Evolutionary conservation across 2,888 invertebrate genomes (phyloP).

Genomic region (Axea sp.): DNA sequence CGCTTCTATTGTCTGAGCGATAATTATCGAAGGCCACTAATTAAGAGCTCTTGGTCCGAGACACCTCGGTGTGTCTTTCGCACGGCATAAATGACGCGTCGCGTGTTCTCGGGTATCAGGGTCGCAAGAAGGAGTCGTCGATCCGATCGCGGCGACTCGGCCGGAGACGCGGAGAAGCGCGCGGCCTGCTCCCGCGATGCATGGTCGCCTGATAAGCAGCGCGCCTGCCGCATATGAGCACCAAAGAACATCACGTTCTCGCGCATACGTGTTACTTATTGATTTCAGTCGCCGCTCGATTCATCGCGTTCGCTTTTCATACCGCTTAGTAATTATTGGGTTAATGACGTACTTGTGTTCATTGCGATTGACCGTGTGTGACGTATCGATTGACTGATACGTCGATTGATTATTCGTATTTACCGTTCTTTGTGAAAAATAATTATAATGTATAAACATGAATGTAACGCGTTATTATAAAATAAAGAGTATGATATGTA

Average conservation of each 20-base stretch:
- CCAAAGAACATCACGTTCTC: constrained; percentile 66
- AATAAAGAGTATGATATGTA: no score
- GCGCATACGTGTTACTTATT: constrained; percentile 48
- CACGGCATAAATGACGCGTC: constrained; percentile 71
- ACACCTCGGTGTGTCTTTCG: constrained; percentile 61
- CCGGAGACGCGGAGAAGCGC: constrained; percentile 52
- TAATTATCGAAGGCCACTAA: constrained; percentile 73
- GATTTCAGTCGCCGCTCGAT: constrained; percentile 9
- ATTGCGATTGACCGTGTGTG: no score
- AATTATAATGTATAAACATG: no score
- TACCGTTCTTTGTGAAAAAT: no score
- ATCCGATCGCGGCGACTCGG: not conserved
- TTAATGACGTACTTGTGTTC: no score
- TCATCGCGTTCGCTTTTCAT: no score
- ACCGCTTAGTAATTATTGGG: no score
- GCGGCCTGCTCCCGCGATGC: constrained; percentile 34
- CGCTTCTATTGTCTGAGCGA: constrained; percentile 75
- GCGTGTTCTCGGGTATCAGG: constrained; percentile 70
- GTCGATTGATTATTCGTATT: no score
- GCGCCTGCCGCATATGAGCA: constrained; percentile 77
- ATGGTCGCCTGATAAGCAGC: constrained; percentile 70
- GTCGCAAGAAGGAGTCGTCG: constrained; percentile 59
- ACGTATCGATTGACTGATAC: no score
- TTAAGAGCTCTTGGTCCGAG: constrained; percentile 64
- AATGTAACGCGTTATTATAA: no score